phyloP scores from a whole-genome alignment of 2,888 invertebrate species.

The Pteria penguin region DNA sequence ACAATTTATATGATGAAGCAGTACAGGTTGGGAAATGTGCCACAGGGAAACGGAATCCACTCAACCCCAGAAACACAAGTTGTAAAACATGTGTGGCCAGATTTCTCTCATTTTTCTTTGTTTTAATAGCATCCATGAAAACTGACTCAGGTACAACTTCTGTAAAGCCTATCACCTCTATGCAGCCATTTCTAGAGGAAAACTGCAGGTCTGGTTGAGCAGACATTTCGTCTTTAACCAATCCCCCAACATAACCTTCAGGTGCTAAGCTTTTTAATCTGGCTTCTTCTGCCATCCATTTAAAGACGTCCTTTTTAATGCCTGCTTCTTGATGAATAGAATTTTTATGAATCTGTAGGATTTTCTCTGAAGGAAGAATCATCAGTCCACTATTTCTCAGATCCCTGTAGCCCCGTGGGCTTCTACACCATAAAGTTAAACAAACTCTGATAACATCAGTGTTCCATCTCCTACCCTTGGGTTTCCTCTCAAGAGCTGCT shows the following conservation, averaged over 20 bases:
- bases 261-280: conserved; percentile 23
- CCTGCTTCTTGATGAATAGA: conserved; percentile 38
- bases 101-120: background rate
- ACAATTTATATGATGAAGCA: conserved; percentile 27
- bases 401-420: no score
- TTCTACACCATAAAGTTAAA: no score
- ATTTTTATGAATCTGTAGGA: conserved; percentile 40
- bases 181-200: background rate
- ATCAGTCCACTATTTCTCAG: conserved; percentile 33
- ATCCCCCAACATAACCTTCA: conserved; percentile 48
- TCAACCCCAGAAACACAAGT: conserved; percentile 2
- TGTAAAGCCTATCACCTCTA: conserved; percentile 1
- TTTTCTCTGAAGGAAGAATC: conserved; percentile 37
- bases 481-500: no score
- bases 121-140: background rate
- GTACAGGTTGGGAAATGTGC: conserved; percentile 1
- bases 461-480: no score
- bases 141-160: background rate
- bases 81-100: conserved; percentile 3
- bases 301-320: conserved; percentile 34
- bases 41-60: conserved; percentile 2
- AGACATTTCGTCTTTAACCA: conserved; percentile 48
- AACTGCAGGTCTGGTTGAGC: conserved; percentile 40
- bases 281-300: conserved; percentile 48
- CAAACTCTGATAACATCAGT: no score